Percentiles rank a stretch among this genome's conserved stretches.
These are phyloP conservation scores for Dasyprocta punctata DNA, from an alignment of 2,113 vertebrate genomes.

Conservation along the genomic window DNA sequence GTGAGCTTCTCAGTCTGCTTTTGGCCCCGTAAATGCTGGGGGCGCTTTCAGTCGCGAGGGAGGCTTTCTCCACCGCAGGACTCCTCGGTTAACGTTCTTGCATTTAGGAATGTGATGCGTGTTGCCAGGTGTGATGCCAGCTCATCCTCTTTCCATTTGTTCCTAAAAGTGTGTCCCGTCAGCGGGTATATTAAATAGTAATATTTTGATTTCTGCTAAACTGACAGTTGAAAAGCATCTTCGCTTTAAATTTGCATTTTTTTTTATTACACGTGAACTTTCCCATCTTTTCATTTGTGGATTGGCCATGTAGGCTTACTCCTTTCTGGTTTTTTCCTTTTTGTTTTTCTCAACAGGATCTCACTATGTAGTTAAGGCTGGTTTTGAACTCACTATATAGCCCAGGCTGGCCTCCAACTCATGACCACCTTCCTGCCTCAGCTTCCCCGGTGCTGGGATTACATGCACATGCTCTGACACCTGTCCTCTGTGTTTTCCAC, in stretches of 20 bases:
- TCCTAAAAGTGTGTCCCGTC: not conserved
- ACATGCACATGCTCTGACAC: not conserved
- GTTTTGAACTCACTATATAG: not conserved
- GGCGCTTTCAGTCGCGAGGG: not conserved
- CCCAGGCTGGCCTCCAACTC: not conserved
- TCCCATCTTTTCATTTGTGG: not conserved
- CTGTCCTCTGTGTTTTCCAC: not conserved
- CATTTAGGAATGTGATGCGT: not conserved
- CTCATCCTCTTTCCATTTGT: not conserved
- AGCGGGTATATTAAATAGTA: not conserved
- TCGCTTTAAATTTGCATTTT: not conserved
- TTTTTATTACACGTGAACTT: not conserved
- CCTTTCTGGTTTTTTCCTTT: not conserved
- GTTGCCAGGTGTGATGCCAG: not conserved
- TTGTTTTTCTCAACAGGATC: not conserved
- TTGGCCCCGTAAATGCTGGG: not conserved
- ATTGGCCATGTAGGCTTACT: not conserved
- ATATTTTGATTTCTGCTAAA: slow-evolving; percentile 9
- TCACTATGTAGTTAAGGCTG: not conserved
- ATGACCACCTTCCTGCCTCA: not conserved
- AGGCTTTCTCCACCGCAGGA: not conserved
- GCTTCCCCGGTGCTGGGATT: not conserved
- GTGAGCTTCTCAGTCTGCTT: not conserved
- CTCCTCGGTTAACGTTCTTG: not conserved
- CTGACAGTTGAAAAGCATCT: not conserved